Conservation (phyloP, 1,140 invertebrate species). For the Aporrectodea caliginosa region DNA sequence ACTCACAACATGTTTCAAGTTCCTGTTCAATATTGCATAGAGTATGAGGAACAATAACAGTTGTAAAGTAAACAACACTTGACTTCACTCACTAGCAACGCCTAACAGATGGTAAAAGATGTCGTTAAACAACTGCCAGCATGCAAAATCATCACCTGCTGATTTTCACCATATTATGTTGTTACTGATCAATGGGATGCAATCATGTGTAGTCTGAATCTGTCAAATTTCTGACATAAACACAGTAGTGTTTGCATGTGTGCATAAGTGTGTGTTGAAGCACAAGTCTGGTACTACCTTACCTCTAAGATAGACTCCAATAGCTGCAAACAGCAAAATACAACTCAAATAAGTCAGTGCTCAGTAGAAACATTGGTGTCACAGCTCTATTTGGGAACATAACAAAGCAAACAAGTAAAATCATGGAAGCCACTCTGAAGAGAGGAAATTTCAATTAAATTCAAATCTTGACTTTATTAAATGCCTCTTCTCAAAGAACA, state of each 20-base stretch:
- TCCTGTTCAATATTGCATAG: too few species aligned
- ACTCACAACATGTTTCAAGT: too few species aligned
- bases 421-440: background rate
- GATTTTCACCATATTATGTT: background rate
- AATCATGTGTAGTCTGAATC: background rate
- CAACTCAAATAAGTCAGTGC: too few species aligned
- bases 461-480: conserved; percentile 3
- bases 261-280: background rate
- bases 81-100: too few species aligned
- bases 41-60: too few species aligned
- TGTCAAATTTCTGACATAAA: background rate
- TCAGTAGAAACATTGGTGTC: too few species aligned
- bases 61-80: too few species aligned
- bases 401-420: background rate
- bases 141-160: background rate
- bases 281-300: background rate
- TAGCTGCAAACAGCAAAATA: background rate
- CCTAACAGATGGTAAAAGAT: too few species aligned
- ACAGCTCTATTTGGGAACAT: too few species aligned
- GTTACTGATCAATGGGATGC: background rate
- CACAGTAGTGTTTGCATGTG: background rate
- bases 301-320: background rate
- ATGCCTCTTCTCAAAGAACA: too few species aligned
- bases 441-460: background rate
- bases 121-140: background rate